Evolutionary conservation across 2,888 invertebrate genomes (phyloP).

Genomic region (Polymixis lichenea): DNA sequence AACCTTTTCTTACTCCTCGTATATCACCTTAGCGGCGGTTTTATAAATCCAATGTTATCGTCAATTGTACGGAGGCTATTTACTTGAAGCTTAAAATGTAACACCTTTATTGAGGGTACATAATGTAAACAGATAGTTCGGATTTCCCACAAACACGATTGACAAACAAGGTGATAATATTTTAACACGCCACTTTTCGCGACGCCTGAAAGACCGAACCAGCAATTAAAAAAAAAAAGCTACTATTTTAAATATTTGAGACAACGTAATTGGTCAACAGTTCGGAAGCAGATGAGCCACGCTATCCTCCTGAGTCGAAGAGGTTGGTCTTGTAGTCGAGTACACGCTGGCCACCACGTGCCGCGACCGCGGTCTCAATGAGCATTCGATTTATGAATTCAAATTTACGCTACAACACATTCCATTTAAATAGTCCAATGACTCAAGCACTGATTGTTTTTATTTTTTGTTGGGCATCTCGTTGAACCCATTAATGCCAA

Average conservation of each 20-base stretch:
- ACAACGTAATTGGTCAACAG: slow-evolving; percentile 68
- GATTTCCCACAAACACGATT: slow-evolving; percentile 83
- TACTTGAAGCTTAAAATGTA: slow-evolving; percentile 78
- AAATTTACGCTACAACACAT: slow-evolving; percentile 49
- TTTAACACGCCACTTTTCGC: slow-evolving; percentile 56
- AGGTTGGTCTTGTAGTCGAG: slow-evolving; percentile 34
- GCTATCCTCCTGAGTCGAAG: slow-evolving; percentile 59
- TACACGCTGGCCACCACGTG: slow-evolving; percentile 49
- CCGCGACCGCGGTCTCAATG: slow-evolving; percentile 40
- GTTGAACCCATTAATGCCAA: slow-evolving; percentile 30
- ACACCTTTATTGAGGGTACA: slow-evolving; percentile 80
- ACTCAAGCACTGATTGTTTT: slow-evolving; percentile 50
- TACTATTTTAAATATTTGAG: slow-evolving; percentile 17
- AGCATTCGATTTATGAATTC: slow-evolving; percentile 51
- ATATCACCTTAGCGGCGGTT: slow-evolving; percentile 76
- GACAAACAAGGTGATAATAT: slow-evolving; percentile 76
- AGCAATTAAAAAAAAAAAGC: neutral
- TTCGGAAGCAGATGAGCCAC: slow-evolving; percentile 71
- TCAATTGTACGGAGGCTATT: slow-evolving; percentile 76
- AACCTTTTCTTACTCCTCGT: slow-evolving; percentile 50
- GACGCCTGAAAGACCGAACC: slow-evolving; percentile 17
- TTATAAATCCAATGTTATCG: slow-evolving; percentile 80
- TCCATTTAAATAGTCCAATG: slow-evolving; percentile 57
- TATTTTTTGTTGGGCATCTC: slow-evolving; percentile 44
- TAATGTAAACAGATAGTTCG: slow-evolving; percentile 78